Evolutionary conservation across 2,113 vertebrate species (phyloP).

Genomic region (Girardinichthys multiradiatus): DNA sequence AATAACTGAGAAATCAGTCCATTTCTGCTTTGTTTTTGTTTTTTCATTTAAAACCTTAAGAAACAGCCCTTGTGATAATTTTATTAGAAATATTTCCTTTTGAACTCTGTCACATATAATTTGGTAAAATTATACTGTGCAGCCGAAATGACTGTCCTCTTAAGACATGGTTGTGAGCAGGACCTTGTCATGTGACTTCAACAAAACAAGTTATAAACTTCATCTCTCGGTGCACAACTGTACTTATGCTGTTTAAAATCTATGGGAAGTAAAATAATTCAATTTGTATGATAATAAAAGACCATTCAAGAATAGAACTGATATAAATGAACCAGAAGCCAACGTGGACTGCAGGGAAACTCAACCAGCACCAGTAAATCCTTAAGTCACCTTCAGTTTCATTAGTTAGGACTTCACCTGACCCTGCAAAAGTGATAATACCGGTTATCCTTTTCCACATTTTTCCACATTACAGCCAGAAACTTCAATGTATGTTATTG

Average conservation of each 20-base stretch:
- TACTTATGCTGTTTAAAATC: neutral
- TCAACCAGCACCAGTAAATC: too few relatives aligned
- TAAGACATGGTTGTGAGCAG: neutral
- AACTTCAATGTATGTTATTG: too few relatives aligned
- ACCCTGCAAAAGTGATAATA: too few relatives aligned
- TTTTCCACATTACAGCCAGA: too few relatives aligned
- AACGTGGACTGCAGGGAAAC: too few relatives aligned
- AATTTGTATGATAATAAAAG: neutral
- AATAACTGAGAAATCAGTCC: conserved; percentile 31
- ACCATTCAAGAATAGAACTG: neutral
- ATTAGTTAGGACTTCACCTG: too few relatives aligned
- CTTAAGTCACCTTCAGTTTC: too few relatives aligned
- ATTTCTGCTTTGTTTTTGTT: conserved; percentile 10
- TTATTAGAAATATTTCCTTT: neutral
- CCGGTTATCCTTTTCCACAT: too few relatives aligned
- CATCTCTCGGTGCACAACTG: neutral
- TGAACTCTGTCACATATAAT: neutral
- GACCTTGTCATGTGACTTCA: neutral
- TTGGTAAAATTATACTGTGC: neutral
- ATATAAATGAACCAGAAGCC: neutral
- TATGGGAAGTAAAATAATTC: neutral
- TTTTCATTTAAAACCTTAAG: neutral
- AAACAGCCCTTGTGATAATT: neutral
- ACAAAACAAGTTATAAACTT: neutral
- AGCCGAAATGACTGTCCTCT: neutral